A percentile compares a stretch with the other conserved stretches of the same genome.
phyloP scores from a whole-genome alignment of 2,113 vertebrate species.

The Brevimyrus niger region DNA sequence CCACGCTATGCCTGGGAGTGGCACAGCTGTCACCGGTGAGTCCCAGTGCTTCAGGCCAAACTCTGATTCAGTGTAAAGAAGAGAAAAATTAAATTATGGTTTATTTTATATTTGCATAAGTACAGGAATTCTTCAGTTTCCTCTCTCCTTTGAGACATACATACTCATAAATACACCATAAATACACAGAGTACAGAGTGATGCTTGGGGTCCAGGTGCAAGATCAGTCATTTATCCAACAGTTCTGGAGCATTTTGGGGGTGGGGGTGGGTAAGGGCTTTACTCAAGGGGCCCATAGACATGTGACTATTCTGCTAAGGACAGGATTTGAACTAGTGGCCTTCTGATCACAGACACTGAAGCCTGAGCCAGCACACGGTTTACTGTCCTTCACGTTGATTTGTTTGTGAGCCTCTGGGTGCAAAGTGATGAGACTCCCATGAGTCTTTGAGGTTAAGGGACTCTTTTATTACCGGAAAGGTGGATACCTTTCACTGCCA shows the following conservation, averaged over 20 bases:
- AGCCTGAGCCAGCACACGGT: background rate
- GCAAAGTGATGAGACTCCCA: background rate
- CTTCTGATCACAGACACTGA: background rate
- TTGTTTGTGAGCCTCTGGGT: background rate
- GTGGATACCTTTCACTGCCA: background rate
- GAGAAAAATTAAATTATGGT: background rate
- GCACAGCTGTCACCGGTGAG: slow-evolving; percentile 97
- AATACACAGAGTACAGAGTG: background rate
- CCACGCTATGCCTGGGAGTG: slow-evolving; percentile 94
- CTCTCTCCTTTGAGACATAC: background rate
- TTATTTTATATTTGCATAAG: background rate
- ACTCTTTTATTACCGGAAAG: background rate
- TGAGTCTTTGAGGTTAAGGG: background rate
- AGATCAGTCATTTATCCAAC: background rate
- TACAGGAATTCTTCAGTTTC: background rate
- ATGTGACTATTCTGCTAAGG: background rate
- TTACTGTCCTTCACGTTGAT: background rate
- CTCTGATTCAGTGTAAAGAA: background rate
- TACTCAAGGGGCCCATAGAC: background rate
- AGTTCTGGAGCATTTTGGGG: background rate
- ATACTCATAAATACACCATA: background rate
- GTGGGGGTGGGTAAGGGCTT: background rate
- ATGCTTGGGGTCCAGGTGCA: background rate
- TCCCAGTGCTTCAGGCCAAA: background rate
- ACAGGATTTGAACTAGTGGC: background rate